Percentiles rank a stretch among this genome's conserved stretches.
These are phyloP conservation scores for Saguinus midas DNA, from an alignment of 2,113 vertebrate genomes.

Conservation along the genomic window DNA sequence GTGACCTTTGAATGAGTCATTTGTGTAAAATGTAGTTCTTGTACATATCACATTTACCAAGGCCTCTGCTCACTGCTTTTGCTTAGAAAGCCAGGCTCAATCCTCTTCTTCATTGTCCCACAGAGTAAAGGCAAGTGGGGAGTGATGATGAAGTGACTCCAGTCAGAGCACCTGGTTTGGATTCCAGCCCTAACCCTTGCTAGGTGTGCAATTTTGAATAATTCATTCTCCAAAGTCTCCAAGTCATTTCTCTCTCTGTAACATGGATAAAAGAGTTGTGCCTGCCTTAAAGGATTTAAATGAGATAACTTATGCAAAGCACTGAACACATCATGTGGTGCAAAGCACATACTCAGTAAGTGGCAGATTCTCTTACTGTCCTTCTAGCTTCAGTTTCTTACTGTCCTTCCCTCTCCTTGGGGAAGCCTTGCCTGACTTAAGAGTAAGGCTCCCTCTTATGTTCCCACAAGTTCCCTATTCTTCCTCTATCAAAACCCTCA, in stretches of 20 bases:
- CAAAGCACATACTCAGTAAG: background rate
- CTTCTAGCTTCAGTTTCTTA: background rate
- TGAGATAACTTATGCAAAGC: background rate
- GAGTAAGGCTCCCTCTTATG: background rate
- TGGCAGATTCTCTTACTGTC: background rate
- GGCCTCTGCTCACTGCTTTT: background rate
- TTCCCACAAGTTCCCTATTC: background rate
- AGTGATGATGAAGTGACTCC: background rate
- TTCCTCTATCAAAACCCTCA: background rate
- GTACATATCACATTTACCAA: background rate
- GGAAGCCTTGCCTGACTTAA: background rate
- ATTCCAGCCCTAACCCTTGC: background rate
- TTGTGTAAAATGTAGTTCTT: background rate
- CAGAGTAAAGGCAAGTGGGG: background rate
- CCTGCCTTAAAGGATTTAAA: background rate
- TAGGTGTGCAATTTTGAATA: background rate
- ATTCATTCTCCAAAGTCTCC: background rate
- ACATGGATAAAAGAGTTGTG: background rate
- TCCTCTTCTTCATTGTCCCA: background rate
- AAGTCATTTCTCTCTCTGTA: background rate
- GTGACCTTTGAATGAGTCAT: background rate
- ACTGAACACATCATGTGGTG: fast-evolving
- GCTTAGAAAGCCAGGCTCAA: background rate
- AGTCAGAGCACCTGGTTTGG: background rate
- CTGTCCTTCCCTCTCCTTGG: background rate